phyloP scores from a whole-genome alignment of 2,797 vertebrate species.

The Choloepus didactylus region DNA sequence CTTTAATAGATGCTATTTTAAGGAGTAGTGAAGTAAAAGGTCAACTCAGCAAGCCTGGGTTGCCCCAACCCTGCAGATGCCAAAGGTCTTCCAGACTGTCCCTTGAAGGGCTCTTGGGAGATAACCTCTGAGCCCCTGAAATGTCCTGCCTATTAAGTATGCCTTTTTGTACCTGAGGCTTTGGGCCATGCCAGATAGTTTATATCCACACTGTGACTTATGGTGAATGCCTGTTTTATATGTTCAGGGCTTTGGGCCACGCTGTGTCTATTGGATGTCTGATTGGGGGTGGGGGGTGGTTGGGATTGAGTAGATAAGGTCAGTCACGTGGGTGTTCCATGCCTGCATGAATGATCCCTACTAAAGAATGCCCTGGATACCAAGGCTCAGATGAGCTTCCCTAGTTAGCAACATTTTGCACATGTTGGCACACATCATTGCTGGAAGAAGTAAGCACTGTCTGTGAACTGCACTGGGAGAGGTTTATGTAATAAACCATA shows the following conservation, averaged over 20 bases:
- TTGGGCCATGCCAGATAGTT: not conserved
- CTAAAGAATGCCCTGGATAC: not conserved
- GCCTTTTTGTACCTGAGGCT: not conserved
- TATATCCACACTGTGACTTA: not conserved
- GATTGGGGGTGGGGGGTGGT: not conserved
- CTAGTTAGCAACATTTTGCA: too few relatives aligned
- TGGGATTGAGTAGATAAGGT: not conserved
- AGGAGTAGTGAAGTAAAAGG: not conserved
- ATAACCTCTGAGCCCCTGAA: not conserved
- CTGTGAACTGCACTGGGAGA: too few relatives aligned
- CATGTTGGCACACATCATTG: too few relatives aligned
- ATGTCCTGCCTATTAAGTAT: not conserved
- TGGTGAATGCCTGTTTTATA: not conserved
- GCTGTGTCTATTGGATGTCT: too few relatives aligned
- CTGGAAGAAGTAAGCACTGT: too few relatives aligned
- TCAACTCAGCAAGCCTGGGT: not conserved
- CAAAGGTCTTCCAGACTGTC: not conserved
- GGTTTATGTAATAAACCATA: not conserved
- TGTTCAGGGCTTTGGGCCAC: not conserved
- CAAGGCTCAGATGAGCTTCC: not conserved
- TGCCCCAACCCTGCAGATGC: not conserved
- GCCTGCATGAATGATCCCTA: not conserved
- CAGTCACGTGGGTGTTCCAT: not conserved
- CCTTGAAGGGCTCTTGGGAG: not conserved
- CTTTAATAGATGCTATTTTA: not conserved